Evolutionary conservation across 2,888 invertebrate species (phyloP).

Genomic region (Rhodophaea formosa): DNA sequence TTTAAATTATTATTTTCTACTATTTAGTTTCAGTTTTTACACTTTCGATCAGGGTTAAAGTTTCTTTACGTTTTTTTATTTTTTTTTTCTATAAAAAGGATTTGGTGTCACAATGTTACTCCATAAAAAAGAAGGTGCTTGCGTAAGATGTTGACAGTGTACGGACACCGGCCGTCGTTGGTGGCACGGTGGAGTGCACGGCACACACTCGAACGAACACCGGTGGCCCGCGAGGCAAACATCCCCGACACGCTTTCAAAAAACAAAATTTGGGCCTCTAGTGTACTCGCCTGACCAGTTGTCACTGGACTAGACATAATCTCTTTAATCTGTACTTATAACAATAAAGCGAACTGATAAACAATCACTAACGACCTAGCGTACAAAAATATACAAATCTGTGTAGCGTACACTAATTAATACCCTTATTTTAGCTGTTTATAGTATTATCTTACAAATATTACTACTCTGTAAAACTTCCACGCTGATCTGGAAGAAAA

Average conservation of each 20-base stretch:
- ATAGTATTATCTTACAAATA: too few relatives aligned
- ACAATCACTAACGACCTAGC: too few relatives aligned
- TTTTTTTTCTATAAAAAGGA: neutral
- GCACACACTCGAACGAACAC: slow-evolving; percentile 72
- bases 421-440: too few relatives aligned
- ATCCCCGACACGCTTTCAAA: slow-evolving; percentile 59
- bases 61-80: neutral
- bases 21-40: too few relatives aligned
- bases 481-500: too few relatives aligned
- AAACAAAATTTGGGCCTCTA: slow-evolving; percentile 55
- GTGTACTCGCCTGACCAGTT: slow-evolving; percentile 38
- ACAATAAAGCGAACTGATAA: neutral
- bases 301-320: slow-evolving; percentile 21
- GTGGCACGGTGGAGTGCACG: slow-evolving; percentile 68
- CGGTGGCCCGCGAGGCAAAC: slow-evolving; percentile 71
- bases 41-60: too few relatives aligned
- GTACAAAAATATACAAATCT: too few relatives aligned
- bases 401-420: too few relatives aligned
- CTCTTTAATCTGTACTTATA: neutral
- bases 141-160: slow-evolving; percentile 2
- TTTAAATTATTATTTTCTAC: too few relatives aligned
- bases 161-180: slow-evolving; percentile 44
- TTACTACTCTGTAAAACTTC: too few relatives aligned
- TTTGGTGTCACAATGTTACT: neutral
- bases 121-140: neutral